Evolutionary conservation across 2,113 vertebrate species (phyloP).

Genomic region (Calyptomena viridis): DNA sequence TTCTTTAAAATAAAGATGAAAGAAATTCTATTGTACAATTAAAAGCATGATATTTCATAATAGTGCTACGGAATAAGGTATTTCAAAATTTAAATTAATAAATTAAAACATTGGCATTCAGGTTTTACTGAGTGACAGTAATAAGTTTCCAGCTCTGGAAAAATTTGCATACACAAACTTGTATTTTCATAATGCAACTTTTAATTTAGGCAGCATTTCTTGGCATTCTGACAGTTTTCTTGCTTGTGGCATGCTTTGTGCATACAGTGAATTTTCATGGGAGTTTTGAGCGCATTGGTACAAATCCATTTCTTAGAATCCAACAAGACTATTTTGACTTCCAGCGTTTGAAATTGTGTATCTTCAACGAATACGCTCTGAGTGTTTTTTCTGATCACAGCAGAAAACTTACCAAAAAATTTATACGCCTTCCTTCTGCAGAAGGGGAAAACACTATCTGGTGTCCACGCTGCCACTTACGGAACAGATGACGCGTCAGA

Average conservation of each 20-base stretch:
- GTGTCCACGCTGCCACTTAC: constrained; percentile 96
- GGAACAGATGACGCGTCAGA: constrained; percentile 82
- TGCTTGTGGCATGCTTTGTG: neutral
- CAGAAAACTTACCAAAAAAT: constrained; percentile 81
- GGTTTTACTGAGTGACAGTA: neutral
- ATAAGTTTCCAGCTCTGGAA: neutral
- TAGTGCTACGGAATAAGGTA: neutral
- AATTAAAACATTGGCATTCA: neutral
- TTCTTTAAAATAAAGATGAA: neutral
- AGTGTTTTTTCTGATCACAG: neutral
- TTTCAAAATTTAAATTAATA: neutral
- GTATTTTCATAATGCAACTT: too few species aligned
- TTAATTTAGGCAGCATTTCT: neutral
- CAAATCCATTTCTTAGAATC: neutral
- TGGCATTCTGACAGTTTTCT: neutral
- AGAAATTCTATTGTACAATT: neutral
- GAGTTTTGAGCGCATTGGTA: neutral
- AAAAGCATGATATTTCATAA: neutral
- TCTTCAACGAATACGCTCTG: neutral
- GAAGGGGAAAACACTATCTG: constrained; percentile 76
- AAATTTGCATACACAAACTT: neutral
- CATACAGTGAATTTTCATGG: neutral
- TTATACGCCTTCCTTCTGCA: constrained; percentile 55
- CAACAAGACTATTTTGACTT: neutral
- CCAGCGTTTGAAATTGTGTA: neutral